Evolutionary conservation across 2,888 invertebrate genomes (phyloP).

Genomic region (Lymantria dispar): DNA sequence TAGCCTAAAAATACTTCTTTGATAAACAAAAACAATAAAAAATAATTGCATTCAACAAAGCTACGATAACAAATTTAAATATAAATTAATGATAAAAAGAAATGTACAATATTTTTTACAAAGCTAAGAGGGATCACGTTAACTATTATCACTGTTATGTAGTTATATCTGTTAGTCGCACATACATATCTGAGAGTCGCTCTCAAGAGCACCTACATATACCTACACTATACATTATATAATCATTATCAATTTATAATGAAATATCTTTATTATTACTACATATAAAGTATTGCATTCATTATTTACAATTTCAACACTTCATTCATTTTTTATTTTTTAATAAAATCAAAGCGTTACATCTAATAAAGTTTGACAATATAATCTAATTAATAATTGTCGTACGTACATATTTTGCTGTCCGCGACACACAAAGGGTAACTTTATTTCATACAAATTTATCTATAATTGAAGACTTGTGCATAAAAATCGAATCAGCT

Average conservation of each 20-base stretch:
- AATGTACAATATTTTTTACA: slow-evolving; percentile 79
- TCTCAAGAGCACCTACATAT: slow-evolving; percentile 19
- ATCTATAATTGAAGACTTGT: slow-evolving; percentile 57
- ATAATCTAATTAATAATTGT: slow-evolving; percentile 29
- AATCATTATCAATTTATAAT: slow-evolving; percentile 38
- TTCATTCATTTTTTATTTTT: slow-evolving; percentile 24
- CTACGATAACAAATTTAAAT: slow-evolving; percentile 81
- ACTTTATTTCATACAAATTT: slow-evolving; percentile 61
- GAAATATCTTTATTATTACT: slow-evolving; percentile 37
- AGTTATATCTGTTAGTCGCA: slow-evolving; percentile 44
- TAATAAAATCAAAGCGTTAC: slow-evolving; percentile 29
- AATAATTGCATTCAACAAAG: slow-evolving; percentile 83
- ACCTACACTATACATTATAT: slow-evolving; percentile 24
- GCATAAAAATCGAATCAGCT: slow-evolving; percentile 65
- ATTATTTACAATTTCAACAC: slow-evolving; percentile 39
- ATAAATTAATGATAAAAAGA: slow-evolving; percentile 80
- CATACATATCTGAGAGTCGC: slow-evolving; percentile 29
- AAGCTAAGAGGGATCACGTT: slow-evolving; percentile 73
- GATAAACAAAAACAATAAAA: slow-evolving; percentile 82
- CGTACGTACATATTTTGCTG: slow-evolving; percentile 34
- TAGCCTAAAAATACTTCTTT: slow-evolving; percentile 80
- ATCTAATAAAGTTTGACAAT: slow-evolving; percentile 30
- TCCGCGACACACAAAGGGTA: slow-evolving; percentile 59
- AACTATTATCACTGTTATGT: slow-evolving; percentile 69
- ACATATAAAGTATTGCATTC: slow-evolving; percentile 35